A percentile compares a stretch with the other conserved stretches of the same genome.
phyloP scores from a whole-genome alignment of 2,797 vertebrate species.

The Phataginus tetradactyla region DNA sequence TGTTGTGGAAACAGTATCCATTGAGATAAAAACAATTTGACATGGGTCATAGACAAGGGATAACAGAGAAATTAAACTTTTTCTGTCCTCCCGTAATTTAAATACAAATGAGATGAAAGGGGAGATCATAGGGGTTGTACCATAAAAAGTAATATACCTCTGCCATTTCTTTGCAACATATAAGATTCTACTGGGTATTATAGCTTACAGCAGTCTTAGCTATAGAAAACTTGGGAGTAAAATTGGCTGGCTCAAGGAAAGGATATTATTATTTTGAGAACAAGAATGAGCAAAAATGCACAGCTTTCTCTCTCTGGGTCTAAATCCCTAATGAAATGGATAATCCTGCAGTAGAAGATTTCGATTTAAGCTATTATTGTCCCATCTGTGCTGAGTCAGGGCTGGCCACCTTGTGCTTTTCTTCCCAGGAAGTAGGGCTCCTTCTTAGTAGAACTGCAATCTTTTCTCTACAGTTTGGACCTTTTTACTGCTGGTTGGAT shows the following conservation, averaged over 20 bases:
- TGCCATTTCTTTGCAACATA: conserved; percentile 62
- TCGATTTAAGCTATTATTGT: conserved; percentile 64
- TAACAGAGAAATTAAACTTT: conserved; percentile 52
- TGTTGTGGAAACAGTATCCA: conserved; percentile 63
- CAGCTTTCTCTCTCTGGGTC: conserved; percentile 54
- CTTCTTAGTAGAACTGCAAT: conserved; percentile 20
- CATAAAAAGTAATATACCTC: conserved; percentile 60
- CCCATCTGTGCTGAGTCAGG: conserved; percentile 61
- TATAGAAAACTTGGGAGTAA: conserved; percentile 71
- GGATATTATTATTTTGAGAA: conserved; percentile 77
- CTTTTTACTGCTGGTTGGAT: background rate
- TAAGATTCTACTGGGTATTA: conserved; percentile 61
- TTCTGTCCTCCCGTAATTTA: conserved; percentile 57
- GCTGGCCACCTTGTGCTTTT: conserved; percentile 29
- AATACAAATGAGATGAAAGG: conserved; percentile 67
- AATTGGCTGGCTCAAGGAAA: conserved; percentile 71
- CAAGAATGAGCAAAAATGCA: conserved; percentile 72
- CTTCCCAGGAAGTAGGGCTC: conserved; percentile 54
- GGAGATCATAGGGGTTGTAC: conserved; percentile 45
- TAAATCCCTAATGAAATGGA: conserved; percentile 76
- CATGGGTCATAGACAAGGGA: conserved; percentile 37
- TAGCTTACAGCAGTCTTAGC: conserved; percentile 64
- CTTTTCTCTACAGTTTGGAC: conserved; percentile 34
- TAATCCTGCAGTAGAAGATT: conserved; percentile 68
- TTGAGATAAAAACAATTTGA: conserved; percentile 53